phyloP scores from a whole-genome alignment of 2,888 invertebrate genomes.

The Oxyscelio sp. region DNA sequence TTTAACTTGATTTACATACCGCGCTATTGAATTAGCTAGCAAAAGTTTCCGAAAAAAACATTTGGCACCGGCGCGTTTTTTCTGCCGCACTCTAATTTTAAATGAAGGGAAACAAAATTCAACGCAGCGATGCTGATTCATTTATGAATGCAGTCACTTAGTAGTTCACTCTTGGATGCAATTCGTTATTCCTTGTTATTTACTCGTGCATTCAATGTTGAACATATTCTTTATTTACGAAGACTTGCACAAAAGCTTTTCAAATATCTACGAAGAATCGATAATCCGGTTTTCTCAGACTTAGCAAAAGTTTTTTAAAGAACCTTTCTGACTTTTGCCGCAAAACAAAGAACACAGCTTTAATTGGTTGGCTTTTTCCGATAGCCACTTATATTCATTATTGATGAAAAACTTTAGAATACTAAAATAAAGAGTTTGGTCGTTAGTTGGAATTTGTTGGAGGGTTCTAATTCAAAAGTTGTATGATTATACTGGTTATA shows the following conservation, averaged over 20 bases:
- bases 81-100: slow-evolving; percentile 29
- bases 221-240: slow-evolving; percentile 63
- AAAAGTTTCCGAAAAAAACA: slow-evolving; percentile 50
- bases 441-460: slow-evolving; percentile 33
- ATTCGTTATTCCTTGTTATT: slow-evolving; percentile 62
- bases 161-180: slow-evolving; percentile 48
- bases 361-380: slow-evolving; percentile 68
- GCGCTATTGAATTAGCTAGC: slow-evolving; percentile 26
- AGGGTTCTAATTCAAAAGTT: slow-evolving; percentile 2
- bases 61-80: slow-evolving; percentile 6
- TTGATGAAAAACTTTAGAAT: slow-evolving; percentile 48
- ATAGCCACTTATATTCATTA: slow-evolving; percentile 69
- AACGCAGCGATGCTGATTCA: slow-evolving; percentile 38
- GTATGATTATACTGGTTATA: slow-evolving; percentile 14
- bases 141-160: slow-evolving; percentile 48
- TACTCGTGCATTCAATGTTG: slow-evolving; percentile 36
- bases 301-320: slow-evolving; percentile 52
- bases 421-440: slow-evolving; percentile 37
- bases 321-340: slow-evolving; percentile 44
- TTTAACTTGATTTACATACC: slow-evolving; percentile 40
- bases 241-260: slow-evolving; percentile 51
- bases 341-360: slow-evolving; percentile 65
- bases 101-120: slow-evolving; percentile 42
- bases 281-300: slow-evolving; percentile 53
- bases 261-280: slow-evolving; percentile 59